Percentiles rank a stretch among this genome's conserved stretches.
Evolutionary conservation across 2,797 vertebrate genomes (phyloP).

Genomic region (Micropoecilia bifurca): DNA sequence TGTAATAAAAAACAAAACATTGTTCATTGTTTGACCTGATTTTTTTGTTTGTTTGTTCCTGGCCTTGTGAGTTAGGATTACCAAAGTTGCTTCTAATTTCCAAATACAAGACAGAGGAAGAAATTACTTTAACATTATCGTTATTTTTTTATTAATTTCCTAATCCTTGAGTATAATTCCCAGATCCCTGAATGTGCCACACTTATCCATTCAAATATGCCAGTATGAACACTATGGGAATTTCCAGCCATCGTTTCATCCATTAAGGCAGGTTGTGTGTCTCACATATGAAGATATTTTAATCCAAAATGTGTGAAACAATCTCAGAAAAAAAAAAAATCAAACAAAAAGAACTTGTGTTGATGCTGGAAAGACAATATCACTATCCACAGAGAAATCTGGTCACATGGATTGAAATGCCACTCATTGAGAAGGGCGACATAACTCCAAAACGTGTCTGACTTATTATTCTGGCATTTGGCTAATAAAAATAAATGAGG

Average conservation of each 20-base stretch:
- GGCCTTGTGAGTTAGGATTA: background rate
- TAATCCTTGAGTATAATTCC: background rate
- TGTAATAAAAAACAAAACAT: background rate
- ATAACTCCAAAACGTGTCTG: background rate
- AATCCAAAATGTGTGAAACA: background rate
- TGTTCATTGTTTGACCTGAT: background rate
- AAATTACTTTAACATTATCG: background rate
- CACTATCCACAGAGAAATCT: background rate
- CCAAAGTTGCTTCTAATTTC: background rate
- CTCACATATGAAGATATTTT: background rate
- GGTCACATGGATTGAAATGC: background rate
- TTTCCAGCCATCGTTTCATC: background rate
- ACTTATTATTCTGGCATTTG: background rate
- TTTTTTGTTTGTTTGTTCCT: background rate
- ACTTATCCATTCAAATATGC: background rate
- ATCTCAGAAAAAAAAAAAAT: background rate
- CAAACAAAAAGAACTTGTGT: background rate
- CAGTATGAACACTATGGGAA: background rate
- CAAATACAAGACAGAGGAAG: background rate
- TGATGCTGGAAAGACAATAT: background rate
- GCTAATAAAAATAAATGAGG: background rate
- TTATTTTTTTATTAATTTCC: background rate
- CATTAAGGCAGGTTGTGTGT: background rate
- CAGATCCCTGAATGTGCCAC: background rate
- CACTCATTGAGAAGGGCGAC: background rate